Conservation (phyloP, 1,140 invertebrate species). For the Procambarus clarkii region DNA sequence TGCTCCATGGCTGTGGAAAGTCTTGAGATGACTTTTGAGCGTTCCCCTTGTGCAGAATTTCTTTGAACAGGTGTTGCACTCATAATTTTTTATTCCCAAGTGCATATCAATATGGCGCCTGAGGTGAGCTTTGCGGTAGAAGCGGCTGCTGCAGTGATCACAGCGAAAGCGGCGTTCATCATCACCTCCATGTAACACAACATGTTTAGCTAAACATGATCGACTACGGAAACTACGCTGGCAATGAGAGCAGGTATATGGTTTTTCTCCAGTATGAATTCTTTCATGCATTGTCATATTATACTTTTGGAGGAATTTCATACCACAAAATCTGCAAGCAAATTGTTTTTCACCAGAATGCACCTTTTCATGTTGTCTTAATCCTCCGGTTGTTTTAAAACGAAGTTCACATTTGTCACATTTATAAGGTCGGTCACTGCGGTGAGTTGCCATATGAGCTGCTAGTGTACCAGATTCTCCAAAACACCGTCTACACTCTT, state of each 20-base stretch:
- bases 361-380: constrained; percentile 89
- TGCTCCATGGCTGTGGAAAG: constrained; percentile 60
- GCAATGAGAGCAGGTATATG: constrained; percentile 59
- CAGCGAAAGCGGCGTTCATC: constrained; percentile 50
- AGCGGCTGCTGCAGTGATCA: constrained; percentile 61
- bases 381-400: constrained; percentile 69
- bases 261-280: constrained; percentile 67
- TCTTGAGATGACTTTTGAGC: constrained; percentile 58
- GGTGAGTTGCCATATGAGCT: constrained; percentile 62
- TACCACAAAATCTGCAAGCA: constrained; percentile 78
- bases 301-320: constrained; percentile 76
- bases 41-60: constrained; percentile 77
- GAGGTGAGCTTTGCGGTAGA: constrained; percentile 63
- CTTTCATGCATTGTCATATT: constrained; percentile 70
- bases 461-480: constrained; percentile 62
- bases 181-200: constrained; percentile 61
- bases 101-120: constrained; percentile 79
- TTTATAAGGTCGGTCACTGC: constrained; percentile 46
- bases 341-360: constrained; percentile 85
- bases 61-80: constrained; percentile 91
- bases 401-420: constrained; percentile 54
- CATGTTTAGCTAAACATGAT: constrained; percentile 59
- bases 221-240: constrained; percentile 59
- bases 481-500: constrained; percentile 90
- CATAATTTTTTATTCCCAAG: constrained; percentile 90